Percentiles rank a stretch among this genome's conserved stretches.
Conservation (phyloP, 2,888 invertebrate species). For the Stictocephala bisonia region DNA sequence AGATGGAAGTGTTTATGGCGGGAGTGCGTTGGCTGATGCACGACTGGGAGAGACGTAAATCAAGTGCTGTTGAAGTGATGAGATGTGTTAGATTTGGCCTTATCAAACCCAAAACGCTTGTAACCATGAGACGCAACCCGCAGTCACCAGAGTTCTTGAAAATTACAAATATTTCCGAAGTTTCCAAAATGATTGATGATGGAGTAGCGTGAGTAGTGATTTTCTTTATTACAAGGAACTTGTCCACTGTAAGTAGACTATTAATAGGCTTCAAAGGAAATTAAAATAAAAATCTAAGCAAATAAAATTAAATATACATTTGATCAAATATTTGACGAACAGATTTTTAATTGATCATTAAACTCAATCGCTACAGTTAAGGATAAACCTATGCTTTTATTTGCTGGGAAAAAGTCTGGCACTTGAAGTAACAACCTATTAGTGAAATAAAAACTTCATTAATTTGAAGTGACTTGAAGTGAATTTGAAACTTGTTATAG, state of each 20-base stretch:
- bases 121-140: constrained; percentile 79
- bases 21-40: constrained; percentile 82
- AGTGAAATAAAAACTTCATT: too few species aligned
- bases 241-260: neutral
- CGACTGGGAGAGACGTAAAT: constrained; percentile 74
- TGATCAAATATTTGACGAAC: too few species aligned
- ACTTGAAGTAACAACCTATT: too few species aligned
- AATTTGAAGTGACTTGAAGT: too few species aligned
- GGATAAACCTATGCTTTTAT: too few species aligned
- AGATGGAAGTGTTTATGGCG: constrained; percentile 83
- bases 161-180: constrained; percentile 73
- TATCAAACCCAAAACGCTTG: constrained; percentile 82
- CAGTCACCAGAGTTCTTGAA: constrained; percentile 79
- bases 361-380: too few species aligned
- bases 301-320: too few species aligned
- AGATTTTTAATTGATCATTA: too few species aligned
- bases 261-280: neutral
- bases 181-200: constrained; percentile 83
- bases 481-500: too few species aligned
- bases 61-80: constrained; percentile 71
- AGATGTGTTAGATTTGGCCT: constrained; percentile 81
- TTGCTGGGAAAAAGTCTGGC: too few species aligned
- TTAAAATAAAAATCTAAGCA: too few species aligned
- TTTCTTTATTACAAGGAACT: neutral
- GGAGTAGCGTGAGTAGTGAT: constrained; percentile 75